phyloP scores from a whole-genome alignment of 2,797 vertebrate genomes.

The Sebastes wilsoni region DNA sequence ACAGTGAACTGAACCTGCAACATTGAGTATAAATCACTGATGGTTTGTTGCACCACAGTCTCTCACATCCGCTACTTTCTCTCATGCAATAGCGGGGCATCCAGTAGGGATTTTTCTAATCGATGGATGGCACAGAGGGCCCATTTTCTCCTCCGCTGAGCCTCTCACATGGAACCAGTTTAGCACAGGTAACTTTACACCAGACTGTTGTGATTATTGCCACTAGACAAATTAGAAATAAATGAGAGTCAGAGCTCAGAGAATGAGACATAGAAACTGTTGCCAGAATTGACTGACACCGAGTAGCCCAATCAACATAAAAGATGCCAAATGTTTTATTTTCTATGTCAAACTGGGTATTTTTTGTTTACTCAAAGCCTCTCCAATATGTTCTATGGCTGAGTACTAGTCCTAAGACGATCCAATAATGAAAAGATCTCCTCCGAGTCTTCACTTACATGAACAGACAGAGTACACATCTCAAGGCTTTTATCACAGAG shows the following conservation, averaged over 20 bases:
- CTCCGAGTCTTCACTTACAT: neutral
- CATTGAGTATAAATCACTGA: neutral
- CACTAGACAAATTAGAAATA: neutral
- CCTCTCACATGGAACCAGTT: constrained; percentile 17
- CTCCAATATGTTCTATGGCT: neutral
- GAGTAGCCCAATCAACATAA: neutral
- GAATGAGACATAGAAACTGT: neutral
- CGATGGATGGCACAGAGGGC: constrained; percentile 10
- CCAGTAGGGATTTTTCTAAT: constrained; percentile 41
- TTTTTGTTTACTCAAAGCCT: neutral
- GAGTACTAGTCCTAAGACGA: neutral
- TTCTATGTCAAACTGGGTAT: neutral
- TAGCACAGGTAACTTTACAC: neutral
- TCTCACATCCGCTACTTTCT: neutral
- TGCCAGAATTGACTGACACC: neutral
- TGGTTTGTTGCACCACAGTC: neutral
- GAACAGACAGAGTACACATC: neutral
- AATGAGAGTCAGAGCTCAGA: neutral
- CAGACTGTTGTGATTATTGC: neutral
- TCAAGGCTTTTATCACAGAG: neutral
- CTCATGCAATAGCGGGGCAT: constrained; percentile 1
- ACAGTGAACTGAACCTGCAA: neutral
- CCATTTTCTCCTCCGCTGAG: constrained; percentile 38
- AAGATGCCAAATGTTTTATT: neutral
- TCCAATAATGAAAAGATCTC: neutral